These are phyloP conservation scores for Plumapathes pennacea DNA, from an alignment of 92 coral and sea anemone genomes.

Conservation along the genomic window DNA sequence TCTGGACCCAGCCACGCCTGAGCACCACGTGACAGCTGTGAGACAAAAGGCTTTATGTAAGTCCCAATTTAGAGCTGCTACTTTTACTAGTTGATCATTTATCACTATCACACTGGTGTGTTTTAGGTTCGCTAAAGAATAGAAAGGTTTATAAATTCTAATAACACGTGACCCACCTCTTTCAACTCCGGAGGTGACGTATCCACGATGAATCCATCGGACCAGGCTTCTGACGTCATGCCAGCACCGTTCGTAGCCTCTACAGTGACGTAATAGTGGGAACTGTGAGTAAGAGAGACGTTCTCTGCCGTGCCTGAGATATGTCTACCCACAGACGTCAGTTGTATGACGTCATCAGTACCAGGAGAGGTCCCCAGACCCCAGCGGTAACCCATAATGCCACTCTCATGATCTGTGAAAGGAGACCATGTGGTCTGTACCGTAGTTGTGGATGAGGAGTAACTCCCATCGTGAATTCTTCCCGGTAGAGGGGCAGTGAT, in stretches of 20 bases:
- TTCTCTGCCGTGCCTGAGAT: slow-evolving; percentile 48
- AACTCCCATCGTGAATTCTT: slow-evolving; percentile 59
- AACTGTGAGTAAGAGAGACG: slow-evolving; percentile 60
- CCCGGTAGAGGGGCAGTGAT: slow-evolving; percentile 72
- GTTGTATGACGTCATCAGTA: slow-evolving; percentile 58
- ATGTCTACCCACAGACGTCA: slow-evolving; percentile 56
- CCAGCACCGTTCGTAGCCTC: slow-evolving; percentile 83
- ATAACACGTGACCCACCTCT: slow-evolving; percentile 24
- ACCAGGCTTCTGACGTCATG: slow-evolving; percentile 74
- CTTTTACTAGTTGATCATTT: too few species aligned
- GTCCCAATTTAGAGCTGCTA: too few species aligned
- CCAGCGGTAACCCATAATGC: slow-evolving; percentile 85
- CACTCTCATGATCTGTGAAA: slow-evolving; percentile 79
- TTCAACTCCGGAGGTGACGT: slow-evolving; percentile 68
- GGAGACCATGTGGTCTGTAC: slow-evolving; percentile 65
- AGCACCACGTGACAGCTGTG: slow-evolving; percentile 54
- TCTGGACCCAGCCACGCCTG: slow-evolving; percentile 60
- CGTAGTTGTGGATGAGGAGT: slow-evolving; percentile 42
- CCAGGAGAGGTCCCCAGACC: slow-evolving; percentile 83
- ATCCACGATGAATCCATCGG: slow-evolving; percentile 90
- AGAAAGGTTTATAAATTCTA: too few species aligned
- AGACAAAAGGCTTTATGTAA: too few species aligned
- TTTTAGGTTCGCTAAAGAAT: too few species aligned
- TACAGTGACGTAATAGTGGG: slow-evolving; percentile 79
- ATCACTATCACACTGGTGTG: too few species aligned